phyloP scores from a whole-genome alignment of 1,140 invertebrate species.

The Plectus sambesii region DNA sequence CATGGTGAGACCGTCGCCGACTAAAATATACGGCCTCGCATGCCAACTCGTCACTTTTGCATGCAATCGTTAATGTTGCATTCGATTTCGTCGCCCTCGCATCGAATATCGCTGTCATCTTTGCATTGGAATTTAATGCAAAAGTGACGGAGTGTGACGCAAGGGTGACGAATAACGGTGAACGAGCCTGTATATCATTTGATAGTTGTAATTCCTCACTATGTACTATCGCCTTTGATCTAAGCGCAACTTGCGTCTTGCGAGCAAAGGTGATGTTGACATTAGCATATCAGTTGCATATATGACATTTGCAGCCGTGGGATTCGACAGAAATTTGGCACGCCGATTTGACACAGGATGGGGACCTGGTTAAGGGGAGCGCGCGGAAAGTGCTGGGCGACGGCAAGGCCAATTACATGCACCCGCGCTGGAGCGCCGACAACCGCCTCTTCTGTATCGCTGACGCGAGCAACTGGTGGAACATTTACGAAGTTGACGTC shows the following conservation, averaged over 20 bases:
- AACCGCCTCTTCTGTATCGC: slow-evolving; percentile 44
- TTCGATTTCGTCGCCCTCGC: too few relatives aligned
- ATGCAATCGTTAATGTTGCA: too few relatives aligned
- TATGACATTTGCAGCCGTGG: slow-evolving; percentile 43
- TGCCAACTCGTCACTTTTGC: slow-evolving; percentile 7
- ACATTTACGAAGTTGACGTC: slow-evolving; percentile 42
- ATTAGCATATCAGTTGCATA: slow-evolving; percentile 2
- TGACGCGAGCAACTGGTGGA: slow-evolving; percentile 47
- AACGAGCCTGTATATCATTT: too few relatives aligned
- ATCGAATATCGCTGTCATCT: too few relatives aligned
- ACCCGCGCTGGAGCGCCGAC: slow-evolving; percentile 43
- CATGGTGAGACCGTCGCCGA: too few relatives aligned
- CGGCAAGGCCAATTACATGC: slow-evolving; percentile 23
- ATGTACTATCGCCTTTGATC: too few relatives aligned
- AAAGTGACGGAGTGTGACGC: too few relatives aligned
- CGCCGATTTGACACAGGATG: slow-evolving; percentile 32
- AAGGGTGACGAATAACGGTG: too few relatives aligned
- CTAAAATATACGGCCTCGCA: neutral
- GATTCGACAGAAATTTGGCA: slow-evolving; percentile 44
- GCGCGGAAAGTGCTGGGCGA: neutral
- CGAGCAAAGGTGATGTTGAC: neutral
- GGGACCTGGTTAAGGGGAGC: neutral
- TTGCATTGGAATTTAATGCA: too few relatives aligned
- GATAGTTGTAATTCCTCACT: too few relatives aligned
- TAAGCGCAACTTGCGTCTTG: too few relatives aligned